Evolutionary conservation across 2,113 vertebrate genomes (phyloP).

Genomic region (Catharus minimus): DNA sequence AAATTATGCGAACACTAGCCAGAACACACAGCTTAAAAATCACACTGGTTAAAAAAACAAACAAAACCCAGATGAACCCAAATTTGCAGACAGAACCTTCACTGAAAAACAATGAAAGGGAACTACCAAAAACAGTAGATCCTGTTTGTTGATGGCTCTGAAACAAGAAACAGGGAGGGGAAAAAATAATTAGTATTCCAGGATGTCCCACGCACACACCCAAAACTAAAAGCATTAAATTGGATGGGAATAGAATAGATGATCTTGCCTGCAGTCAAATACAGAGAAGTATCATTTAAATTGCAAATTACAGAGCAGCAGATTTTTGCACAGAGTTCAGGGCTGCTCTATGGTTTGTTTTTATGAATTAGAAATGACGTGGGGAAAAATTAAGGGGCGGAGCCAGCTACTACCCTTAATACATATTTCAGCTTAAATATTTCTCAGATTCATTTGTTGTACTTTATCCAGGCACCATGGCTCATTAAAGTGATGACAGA

Average conservation of each 20-base stretch:
- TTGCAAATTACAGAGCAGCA: constrained; percentile 61
- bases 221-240: constrained; percentile 48
- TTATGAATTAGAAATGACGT: constrained; percentile 44
- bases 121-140: background rate
- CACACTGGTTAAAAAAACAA: background rate
- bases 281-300: constrained; percentile 35
- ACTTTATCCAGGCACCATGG: background rate
- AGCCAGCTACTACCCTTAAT: background rate
- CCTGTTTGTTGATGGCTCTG: background rate
- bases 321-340: constrained; percentile 58
- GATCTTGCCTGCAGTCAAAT: constrained; percentile 52
- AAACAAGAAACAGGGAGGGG: background rate
- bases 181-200: constrained; percentile 31
- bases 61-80: background rate
- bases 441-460: background rate
- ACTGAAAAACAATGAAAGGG: background rate
- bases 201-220: background rate
- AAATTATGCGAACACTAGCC: background rate
- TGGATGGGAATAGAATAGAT: constrained; percentile 39
- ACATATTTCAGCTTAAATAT: constrained; percentile 1
- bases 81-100: background rate
- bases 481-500: background rate
- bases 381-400: background rate
- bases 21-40: background rate
- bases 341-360: constrained; percentile 21